Percentiles rank a stretch among this genome's conserved stretches.
Evolutionary conservation across 2,888 invertebrate genomes (phyloP).

Genomic region (Macrophya alboannulata): DNA sequence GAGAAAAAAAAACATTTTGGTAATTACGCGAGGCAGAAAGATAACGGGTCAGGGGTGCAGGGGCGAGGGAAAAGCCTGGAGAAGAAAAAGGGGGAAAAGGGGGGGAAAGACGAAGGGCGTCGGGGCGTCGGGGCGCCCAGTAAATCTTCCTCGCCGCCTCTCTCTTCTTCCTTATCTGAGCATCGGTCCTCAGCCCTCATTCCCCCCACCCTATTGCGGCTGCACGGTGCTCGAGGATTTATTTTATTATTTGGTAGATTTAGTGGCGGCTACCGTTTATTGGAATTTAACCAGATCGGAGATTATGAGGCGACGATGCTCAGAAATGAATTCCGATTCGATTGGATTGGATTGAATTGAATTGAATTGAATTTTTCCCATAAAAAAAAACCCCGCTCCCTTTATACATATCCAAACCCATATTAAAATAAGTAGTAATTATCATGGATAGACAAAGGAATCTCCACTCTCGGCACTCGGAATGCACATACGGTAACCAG

Average conservation of each 20-base stretch:
- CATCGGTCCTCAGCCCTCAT: conserved; percentile 58
- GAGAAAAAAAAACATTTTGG: conserved; percentile 12
- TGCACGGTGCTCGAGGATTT: conserved; percentile 66
- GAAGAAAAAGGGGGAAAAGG: not conserved
- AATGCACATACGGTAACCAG: conserved; percentile 26
- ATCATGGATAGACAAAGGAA: conserved; percentile 45
- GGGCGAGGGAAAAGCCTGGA: conserved; percentile 54
- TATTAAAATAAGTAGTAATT: conserved; percentile 38
- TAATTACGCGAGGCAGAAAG: conserved; percentile 52
- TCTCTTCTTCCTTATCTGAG: conserved; percentile 59
- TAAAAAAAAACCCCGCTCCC: not conserved
- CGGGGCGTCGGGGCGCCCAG: conserved; percentile 70
- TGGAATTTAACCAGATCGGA: conserved; percentile 68
- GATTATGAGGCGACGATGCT: conserved; percentile 63
- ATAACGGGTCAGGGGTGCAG: conserved; percentile 22
- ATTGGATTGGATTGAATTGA: conserved; percentile 44
- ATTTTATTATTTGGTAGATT: conserved; percentile 73
- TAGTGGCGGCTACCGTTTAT: conserved; percentile 71
- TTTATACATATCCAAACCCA: not conserved
- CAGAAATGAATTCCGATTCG: conserved; percentile 52
- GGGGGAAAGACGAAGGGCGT: conserved; percentile 63
- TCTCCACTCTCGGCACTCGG: conserved; percentile 26
- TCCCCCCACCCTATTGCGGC: conserved; percentile 57
- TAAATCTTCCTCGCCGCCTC: conserved; percentile 69
- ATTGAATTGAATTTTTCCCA: conserved; percentile 28